These are phyloP conservation scores for Stichodactyla mertensii DNA, from an alignment of 64 coral and sea anemone genomes.

Conservation along the genomic window DNA sequence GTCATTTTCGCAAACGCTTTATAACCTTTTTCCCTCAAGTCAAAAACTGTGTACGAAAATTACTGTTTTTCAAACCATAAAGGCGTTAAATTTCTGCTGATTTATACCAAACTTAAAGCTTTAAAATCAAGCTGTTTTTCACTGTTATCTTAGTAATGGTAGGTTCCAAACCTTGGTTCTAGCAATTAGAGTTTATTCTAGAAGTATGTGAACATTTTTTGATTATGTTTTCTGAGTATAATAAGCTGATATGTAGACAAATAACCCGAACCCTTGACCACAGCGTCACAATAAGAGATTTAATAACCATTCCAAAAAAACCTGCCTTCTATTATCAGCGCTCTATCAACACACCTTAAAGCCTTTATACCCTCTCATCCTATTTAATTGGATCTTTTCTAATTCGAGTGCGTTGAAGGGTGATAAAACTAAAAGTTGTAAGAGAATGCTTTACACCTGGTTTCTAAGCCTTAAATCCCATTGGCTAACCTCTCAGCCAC, in stretches of 20 bases:
- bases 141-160: too few relatives aligned
- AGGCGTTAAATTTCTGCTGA: neutral
- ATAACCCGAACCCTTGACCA: neutral
- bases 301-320: neutral
- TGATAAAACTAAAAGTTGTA: neutral
- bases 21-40: too few relatives aligned
- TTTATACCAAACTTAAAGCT: too few relatives aligned
- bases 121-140: too few relatives aligned
- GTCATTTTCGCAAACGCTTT: too few relatives aligned
- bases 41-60: too few relatives aligned
- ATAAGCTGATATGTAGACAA: slow-evolving; percentile 5
- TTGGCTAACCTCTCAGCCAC: neutral
- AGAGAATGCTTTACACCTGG: slow-evolving; percentile 27
- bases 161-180: too few relatives aligned
- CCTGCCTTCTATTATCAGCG: slow-evolving; percentile 7
- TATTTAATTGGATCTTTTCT: slow-evolving; percentile 24
- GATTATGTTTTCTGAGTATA: slow-evolving; percentile 2
- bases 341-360: slow-evolving; percentile 25
- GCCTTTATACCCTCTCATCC: neutral
- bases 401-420: neutral
- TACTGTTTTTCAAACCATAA: neutral
- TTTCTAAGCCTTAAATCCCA: neutral
- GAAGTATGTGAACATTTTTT: neutral
- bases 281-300: neutral
- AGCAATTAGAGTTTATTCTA: too few relatives aligned